Conservation (phyloP, 2,113 vertebrate species). For the Erythrolamprus reginae region DNA sequence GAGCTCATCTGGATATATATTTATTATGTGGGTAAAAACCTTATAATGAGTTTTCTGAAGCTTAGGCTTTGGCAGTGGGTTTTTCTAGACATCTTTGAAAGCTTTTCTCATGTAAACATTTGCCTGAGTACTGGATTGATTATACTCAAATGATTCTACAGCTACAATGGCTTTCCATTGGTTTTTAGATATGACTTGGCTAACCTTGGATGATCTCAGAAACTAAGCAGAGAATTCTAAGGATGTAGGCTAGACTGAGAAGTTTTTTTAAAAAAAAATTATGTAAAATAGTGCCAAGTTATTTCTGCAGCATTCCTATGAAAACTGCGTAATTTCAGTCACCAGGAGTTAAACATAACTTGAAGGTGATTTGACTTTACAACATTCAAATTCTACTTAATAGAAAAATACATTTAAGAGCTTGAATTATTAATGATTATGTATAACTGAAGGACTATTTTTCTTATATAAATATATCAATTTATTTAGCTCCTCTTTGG, state of each 20-base stretch:
- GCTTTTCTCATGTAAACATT: not conserved
- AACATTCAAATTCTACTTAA: not conserved
- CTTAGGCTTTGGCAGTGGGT: not conserved
- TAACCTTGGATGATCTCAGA: not conserved
- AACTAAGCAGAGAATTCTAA: not conserved
- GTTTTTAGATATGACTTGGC: not conserved
- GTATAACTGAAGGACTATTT: not conserved
- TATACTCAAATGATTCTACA: conserved; percentile 33
- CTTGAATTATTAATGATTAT: not conserved
- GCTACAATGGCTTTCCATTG: not conserved
- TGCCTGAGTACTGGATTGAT: not conserved
- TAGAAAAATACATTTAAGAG: not conserved
- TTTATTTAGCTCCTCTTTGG: not conserved
- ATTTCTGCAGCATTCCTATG: not conserved
- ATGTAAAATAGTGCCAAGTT: not conserved
- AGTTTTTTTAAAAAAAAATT: not conserved
- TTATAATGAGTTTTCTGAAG: not conserved
- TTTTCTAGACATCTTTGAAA: not conserved
- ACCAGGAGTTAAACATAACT: not conserved
- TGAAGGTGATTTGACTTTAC: not conserved
- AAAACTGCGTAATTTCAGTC: not conserved
- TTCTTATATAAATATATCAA: not conserved
- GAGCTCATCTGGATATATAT: conserved; percentile 49
- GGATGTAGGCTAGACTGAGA: not conserved
- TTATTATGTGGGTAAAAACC: conserved; percentile 24